Evolutionary conservation across 2,888 invertebrate genomes (phyloP).

Genomic region (Slavum lentiscoides): DNA sequence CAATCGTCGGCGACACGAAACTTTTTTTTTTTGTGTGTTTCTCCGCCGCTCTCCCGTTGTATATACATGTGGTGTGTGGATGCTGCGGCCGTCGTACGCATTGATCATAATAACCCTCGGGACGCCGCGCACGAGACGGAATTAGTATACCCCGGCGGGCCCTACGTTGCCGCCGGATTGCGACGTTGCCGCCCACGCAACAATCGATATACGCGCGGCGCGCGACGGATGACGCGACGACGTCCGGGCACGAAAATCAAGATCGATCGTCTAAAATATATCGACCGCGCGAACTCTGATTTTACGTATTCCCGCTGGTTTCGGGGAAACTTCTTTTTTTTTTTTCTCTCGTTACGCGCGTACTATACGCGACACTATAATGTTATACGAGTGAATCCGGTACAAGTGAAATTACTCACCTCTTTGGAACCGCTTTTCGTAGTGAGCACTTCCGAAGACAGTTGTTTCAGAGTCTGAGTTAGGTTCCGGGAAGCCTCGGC

Average conservation of each 20-base stretch:
- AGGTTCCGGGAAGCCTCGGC: slow-evolving; percentile 89
- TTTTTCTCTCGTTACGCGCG: not conserved
- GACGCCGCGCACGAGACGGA: slow-evolving; percentile 35
- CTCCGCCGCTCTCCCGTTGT: not conserved
- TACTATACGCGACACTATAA: too few species aligned
- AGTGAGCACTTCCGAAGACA: slow-evolving; percentile 86
- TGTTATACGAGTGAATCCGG: too few species aligned
- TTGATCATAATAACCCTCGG: slow-evolving; percentile 52
- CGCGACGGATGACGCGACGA: not conserved
- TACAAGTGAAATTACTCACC: slow-evolving; percentile 53
- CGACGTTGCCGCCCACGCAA: slow-evolving; percentile 51
- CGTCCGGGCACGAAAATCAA: slow-evolving; percentile 15
- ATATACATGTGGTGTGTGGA: not conserved
- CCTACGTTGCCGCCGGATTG: slow-evolving; percentile 44
- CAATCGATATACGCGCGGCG: slow-evolving; percentile 31
- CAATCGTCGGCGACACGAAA: slow-evolving; percentile 45
- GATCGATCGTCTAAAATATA: slow-evolving; percentile 23
- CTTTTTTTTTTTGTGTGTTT: slow-evolving; percentile 34
- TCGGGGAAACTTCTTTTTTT: too few species aligned
- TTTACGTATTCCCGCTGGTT: not conserved
- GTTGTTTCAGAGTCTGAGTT: slow-evolving; percentile 85
- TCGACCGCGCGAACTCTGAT: not conserved
- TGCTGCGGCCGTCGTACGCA: slow-evolving; percentile 32
- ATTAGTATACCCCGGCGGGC: slow-evolving; percentile 44
- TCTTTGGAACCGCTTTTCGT: slow-evolving; percentile 58